Evolutionary conservation across 1,140 invertebrate genomes (phyloP), one percentile per base, ranked within the genome.

Genomic region (Phortica variegata): DNA sequence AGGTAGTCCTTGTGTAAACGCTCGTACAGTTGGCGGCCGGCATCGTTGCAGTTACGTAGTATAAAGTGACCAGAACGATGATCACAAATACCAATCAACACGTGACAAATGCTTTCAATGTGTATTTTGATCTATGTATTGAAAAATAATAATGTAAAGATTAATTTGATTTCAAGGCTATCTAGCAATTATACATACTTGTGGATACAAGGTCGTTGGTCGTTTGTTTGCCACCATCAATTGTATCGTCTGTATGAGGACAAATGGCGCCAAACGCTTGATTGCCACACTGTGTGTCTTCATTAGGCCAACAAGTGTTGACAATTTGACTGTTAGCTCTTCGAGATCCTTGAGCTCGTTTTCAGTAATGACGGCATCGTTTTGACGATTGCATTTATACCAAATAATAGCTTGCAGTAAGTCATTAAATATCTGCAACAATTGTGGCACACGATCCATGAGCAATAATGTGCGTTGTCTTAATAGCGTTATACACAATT

Each of bases 51-150:
- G 39, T 56, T 55, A 19, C 73, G 73, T 34, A 76, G 29, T 12
- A 76, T 70, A 5, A 75, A 76, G 23, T 68, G 58, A 26, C 69
- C 68, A n/a, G 66, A 49, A 10, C 73, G 73, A 44, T 76, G 73
- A 50, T 76, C 73, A 33, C 73, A 75, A 10, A 76, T 47, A 0
- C 56, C 44, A 31, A 76, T 70, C 10, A 76, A 46, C 20, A 66
- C 60, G 29, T 75, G 71, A 33, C 73, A 76, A 13, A 76, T 58
- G 12, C 56, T 61, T 36, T 68, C 68, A 33, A 76, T 26, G 7
- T 73, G 68, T 9, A 71, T 54, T 52, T 75, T 76, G 19, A 75
- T 54, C 73, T 75, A 33, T n/a, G 46, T 1, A 42, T 44, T 17
- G 3, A 17, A 1, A 8, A 16, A 32, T 1, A 16, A 33, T 4